Percentiles rank a stretch among this genome's conserved stretches.
Conservation (phyloP, 2,797 vertebrate genomes). For the Phalanger gymnotis region DNA sequence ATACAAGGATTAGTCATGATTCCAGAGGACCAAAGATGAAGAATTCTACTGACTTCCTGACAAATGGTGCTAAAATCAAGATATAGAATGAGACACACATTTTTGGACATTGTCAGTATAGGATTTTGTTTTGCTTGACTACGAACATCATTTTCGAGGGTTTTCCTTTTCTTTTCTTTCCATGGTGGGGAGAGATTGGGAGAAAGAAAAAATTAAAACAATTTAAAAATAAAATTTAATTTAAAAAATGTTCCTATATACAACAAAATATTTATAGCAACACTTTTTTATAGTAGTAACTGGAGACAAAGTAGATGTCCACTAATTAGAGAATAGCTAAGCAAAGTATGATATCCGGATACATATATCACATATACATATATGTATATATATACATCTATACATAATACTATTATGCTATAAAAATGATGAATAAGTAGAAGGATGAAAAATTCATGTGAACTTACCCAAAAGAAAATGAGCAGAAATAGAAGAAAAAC, state of each 20-base stretch:
- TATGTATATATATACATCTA: too few relatives aligned
- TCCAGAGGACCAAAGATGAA: background rate
- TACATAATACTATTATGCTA: background rate
- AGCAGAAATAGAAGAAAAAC: too few relatives aligned
- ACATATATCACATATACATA: too few relatives aligned
- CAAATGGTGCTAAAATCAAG: background rate
- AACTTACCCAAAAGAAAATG: too few relatives aligned
- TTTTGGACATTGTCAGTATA: background rate
- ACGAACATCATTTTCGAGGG: background rate
- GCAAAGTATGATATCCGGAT: background rate
- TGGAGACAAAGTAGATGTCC: too few relatives aligned
- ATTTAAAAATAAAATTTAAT: background rate
- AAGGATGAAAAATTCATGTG: too few relatives aligned
- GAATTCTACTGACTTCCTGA: background rate
- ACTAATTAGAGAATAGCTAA: too few relatives aligned
- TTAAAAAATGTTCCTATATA: too few relatives aligned
- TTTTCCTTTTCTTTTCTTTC: background rate
- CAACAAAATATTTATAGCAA: too few relatives aligned
- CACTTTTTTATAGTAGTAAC: too few relatives aligned
- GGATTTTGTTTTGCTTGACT: background rate
- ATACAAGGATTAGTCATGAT: background rate
- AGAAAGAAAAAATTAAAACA: background rate
- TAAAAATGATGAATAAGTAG: too few relatives aligned
- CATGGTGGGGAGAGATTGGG: too few relatives aligned
- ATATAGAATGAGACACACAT: background rate